phyloP scores from a whole-genome alignment of 2,888 invertebrate genomes.

The Zootermopsis nevadensis region DNA sequence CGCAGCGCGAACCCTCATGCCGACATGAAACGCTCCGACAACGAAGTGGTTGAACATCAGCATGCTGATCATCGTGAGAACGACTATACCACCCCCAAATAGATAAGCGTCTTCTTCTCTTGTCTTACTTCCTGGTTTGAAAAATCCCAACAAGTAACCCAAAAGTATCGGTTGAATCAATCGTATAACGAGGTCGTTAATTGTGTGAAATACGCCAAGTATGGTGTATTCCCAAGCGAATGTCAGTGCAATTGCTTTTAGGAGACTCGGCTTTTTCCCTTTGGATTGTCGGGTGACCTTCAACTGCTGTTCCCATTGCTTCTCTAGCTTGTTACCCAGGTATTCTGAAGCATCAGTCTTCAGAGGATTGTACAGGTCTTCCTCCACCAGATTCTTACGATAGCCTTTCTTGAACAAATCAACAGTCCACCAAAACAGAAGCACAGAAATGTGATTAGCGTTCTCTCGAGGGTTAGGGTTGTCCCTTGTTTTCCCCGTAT shows the following conservation, averaged over 20 bases:
- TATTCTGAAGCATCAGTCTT: constrained; percentile 60
- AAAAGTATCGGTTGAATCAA: constrained; percentile 75
- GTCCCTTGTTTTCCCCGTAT: constrained; percentile 46
- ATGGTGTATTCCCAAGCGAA: constrained; percentile 75
- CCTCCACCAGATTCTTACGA: constrained; percentile 58
- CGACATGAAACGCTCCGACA: constrained; percentile 77
- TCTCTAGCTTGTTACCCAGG: constrained; percentile 60
- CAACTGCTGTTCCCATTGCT: constrained; percentile 75
- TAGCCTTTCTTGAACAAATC: constrained; percentile 61
- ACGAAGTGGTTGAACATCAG: constrained; percentile 75
- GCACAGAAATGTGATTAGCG: constrained; percentile 55
- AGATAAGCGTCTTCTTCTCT: constrained; percentile 65
- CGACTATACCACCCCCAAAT: constrained; percentile 60
- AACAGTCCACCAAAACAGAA: constrained; percentile 60
- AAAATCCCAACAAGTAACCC: constrained; percentile 74
- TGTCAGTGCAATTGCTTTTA: constrained; percentile 73
- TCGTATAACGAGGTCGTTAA: constrained; percentile 61
- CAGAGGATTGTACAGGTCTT: constrained; percentile 62
- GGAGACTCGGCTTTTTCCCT: constrained; percentile 68
- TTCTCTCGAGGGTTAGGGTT: constrained; percentile 55
- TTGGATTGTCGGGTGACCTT: constrained; percentile 65
- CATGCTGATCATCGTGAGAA: constrained; percentile 63
- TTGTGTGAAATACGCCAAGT: constrained; percentile 66
- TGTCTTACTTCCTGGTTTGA: constrained; percentile 68
- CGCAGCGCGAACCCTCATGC: constrained; percentile 84